These are phyloP conservation scores for Virgularia gustaviana DNA, from an alignment of 92 coral and sea anemone species.

Conservation along the genomic window DNA sequence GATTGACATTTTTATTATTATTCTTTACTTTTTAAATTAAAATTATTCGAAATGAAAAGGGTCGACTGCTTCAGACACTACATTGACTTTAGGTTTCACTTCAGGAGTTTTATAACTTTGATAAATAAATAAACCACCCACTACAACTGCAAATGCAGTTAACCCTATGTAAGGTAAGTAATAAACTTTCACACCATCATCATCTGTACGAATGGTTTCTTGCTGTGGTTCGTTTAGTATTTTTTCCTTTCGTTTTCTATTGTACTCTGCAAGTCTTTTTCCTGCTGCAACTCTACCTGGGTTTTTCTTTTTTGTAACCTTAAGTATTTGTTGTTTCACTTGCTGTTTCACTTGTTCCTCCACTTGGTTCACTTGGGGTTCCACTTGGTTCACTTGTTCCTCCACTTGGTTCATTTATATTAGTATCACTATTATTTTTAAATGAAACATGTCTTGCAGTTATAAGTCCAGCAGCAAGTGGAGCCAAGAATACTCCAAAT, in stretches of 20 bases:
- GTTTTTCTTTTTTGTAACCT: conserved; percentile 16
- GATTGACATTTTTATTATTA: conserved; percentile 15
- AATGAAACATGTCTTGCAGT: conserved; percentile 7
- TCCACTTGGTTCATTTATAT: conserved; percentile 6
- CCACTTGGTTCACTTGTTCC: background rate
- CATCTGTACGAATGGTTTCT: no score
- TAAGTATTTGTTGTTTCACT: conserved; percentile 1
- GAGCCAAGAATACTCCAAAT: background rate
- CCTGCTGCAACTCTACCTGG: conserved; percentile 19
- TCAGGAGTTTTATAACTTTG: background rate
- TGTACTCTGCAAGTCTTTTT: conserved; percentile 11
- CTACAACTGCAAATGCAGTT: no score
- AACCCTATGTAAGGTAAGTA: no score
- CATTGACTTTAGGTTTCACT: background rate
- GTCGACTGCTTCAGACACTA: no score
- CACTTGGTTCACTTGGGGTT: conserved; percentile 2
- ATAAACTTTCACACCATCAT: no score
- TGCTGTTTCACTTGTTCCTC: conserved; percentile 4
- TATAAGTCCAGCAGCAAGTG: background rate
- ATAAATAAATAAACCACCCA: no score
- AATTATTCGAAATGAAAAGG: no score
- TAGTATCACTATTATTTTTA: conserved; percentile 13
- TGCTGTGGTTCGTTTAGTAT: no score
- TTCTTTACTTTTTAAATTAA: no score
- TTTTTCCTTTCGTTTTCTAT: no score